Percentiles rank a stretch among this genome's conserved stretches.
Conservation (phyloP, 2,113 vertebrate genomes). For the Lepus timidus region DNA sequence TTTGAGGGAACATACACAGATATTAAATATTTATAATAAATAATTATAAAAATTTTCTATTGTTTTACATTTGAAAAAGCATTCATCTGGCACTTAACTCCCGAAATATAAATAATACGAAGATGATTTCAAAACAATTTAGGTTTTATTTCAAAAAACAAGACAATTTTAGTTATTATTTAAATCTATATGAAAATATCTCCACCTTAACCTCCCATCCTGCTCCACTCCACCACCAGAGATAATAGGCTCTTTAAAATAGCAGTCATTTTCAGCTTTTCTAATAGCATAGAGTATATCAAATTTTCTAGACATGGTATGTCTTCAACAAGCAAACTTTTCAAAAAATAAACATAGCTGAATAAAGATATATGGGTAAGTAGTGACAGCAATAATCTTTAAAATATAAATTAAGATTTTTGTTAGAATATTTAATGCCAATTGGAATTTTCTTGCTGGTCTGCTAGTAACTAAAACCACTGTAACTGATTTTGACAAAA, state of each 20-base stretch:
- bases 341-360: not conserved
- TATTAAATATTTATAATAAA: conserved; percentile 14
- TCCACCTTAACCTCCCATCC: not conserved
- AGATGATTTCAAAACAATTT: conserved; percentile 22
- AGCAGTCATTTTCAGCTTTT: not conserved
- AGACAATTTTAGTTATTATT: not conserved
- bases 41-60: not conserved
- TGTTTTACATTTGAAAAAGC: conserved; percentile 53
- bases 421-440: not conserved
- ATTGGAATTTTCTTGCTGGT: not conserved
- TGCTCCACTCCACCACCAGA: not conserved
- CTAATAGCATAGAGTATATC: not conserved
- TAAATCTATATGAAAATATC: not conserved
- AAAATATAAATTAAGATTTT: not conserved
- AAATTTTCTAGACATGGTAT: not conserved
- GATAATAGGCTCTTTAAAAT: not conserved
- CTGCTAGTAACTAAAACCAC: not conserved
- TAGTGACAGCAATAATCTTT: not conserved
- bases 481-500: not conserved
- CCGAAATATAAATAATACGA: not conserved
- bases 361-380: conserved; percentile 28
- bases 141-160: not conserved
- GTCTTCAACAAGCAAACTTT: not conserved
- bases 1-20: not conserved
- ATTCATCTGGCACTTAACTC: not conserved